Percentiles rank a stretch among this genome's conserved stretches.
These are phyloP conservation scores for Peromyscus leucopus DNA, from an alignment of 2,113 vertebrate genomes.

Conservation along the genomic window DNA sequence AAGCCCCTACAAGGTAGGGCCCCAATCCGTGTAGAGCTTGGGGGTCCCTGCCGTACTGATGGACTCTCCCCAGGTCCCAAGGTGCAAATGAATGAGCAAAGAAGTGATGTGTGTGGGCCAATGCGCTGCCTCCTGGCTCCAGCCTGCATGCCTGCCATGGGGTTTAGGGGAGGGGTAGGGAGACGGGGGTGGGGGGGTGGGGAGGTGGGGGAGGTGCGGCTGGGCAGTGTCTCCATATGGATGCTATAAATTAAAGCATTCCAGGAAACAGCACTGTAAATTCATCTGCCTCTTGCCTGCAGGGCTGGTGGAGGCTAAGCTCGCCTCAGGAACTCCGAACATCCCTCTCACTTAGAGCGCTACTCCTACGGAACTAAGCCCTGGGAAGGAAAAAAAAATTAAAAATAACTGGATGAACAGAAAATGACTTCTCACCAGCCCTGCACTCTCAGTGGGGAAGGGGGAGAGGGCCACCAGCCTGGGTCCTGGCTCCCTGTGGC, in stretches of 20 bases:
- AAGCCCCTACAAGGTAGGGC: neutral
- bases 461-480: accelerated
- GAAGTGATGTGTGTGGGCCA: neutral
- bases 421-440: neutral
- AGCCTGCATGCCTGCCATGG: constrained; percentile 18
- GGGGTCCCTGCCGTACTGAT: accelerated
- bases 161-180: constrained; percentile 35
- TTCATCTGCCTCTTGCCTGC: constrained; percentile 56
- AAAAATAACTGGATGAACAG: neutral
- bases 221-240: constrained; percentile 82
- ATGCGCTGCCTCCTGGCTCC: neutral
- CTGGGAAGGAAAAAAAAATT: neutral
- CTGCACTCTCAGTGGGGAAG: accelerated
- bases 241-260: constrained; percentile 87
- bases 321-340: constrained; percentile 61
- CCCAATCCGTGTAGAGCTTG: accelerated
- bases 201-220: neutral
- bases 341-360: constrained; percentile 50
- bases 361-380: constrained; percentile 58
- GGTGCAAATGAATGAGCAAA: neutral
- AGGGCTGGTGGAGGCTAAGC: constrained; percentile 56
- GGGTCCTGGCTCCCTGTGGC: neutral
- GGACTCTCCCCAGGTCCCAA: neutral
- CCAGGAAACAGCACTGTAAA: constrained; percentile 79
- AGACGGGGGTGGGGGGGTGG: neutral